Conservation (phyloP, 2,888 invertebrate species). For the Netelia virgata region DNA sequence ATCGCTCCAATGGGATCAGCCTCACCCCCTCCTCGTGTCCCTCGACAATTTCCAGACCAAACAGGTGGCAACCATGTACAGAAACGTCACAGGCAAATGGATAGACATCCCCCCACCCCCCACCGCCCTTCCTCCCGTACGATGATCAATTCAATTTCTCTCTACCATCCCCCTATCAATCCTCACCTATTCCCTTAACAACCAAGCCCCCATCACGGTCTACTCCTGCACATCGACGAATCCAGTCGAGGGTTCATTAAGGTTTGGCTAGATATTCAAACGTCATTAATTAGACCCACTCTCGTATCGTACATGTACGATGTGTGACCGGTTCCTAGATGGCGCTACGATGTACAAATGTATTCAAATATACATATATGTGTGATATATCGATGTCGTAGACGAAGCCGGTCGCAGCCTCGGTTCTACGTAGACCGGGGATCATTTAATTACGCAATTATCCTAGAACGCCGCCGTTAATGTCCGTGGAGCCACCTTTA, state of each 20-base stretch:
- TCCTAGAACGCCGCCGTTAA: constrained; percentile 62
- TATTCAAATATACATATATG: neutral
- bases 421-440: constrained; percentile 34
- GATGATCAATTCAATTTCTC: constrained; percentile 31
- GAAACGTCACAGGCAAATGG: neutral
- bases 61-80: too few relatives aligned
- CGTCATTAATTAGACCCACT: constrained; percentile 51
- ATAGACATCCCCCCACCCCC: neutral
- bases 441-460: constrained; percentile 70
- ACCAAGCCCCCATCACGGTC: constrained; percentile 9
- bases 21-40: too few relatives aligned
- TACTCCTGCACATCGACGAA: constrained; percentile 40
- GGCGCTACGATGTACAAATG: neutral
- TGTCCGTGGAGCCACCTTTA: constrained; percentile 70
- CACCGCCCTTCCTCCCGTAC: neutral
- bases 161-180: constrained; percentile 27
- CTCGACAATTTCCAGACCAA: too few relatives aligned
- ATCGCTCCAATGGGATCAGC: too few relatives aligned
- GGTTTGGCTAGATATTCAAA: constrained; percentile 10
- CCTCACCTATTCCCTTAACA: constrained; percentile 55
- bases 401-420: too few relatives aligned
- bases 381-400: too few relatives aligned
- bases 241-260: constrained; percentile 53
- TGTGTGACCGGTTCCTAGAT: neutral
- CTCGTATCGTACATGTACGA: constrained; percentile 24